phyloP scores from a whole-genome alignment of 2,888 invertebrate species.

The Drosophila suboccidentalis region DNA sequence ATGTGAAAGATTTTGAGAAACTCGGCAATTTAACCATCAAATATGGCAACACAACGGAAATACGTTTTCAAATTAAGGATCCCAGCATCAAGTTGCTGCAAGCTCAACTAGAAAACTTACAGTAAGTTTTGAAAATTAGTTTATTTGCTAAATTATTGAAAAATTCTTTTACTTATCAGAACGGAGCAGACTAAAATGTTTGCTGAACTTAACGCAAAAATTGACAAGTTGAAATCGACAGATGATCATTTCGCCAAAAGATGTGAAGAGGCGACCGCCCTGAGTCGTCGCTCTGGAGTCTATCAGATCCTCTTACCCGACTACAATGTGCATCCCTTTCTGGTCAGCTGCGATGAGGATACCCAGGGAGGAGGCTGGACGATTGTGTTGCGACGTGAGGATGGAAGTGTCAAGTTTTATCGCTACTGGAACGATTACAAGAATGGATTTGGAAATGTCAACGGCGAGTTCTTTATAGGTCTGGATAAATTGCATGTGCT shows the following conservation, averaged over 20 bases:
- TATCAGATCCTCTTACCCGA: constrained; percentile 88
- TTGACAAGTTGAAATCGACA: neutral
- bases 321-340: constrained; percentile 87
- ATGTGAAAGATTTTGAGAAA: neutral
- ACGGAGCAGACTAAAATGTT: constrained; percentile 4
- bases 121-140: constrained; percentile 12
- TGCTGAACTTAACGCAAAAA: constrained; percentile 12
- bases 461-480: constrained; percentile 90
- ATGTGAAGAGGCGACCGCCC: constrained; percentile 64
- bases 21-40: constrained; percentile 30
- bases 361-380: constrained; percentile 89
- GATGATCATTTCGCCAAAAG: constrained; percentile 30
- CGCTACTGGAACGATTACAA: constrained; percentile 89
- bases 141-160: neutral
- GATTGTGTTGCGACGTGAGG: constrained; percentile 88
- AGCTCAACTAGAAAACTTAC: constrained; percentile 21
- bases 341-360: constrained; percentile 86
- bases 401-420: constrained; percentile 89
- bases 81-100: neutral
- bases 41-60: constrained; percentile 26
- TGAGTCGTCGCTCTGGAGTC: constrained; percentile 85
- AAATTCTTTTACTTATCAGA: neutral
- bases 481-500: constrained; percentile 88
- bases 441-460: constrained; percentile 88
- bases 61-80: constrained; percentile 27